Conservation (phyloP, 2,888 invertebrate species). For the Ephialtes manifestator region DNA sequence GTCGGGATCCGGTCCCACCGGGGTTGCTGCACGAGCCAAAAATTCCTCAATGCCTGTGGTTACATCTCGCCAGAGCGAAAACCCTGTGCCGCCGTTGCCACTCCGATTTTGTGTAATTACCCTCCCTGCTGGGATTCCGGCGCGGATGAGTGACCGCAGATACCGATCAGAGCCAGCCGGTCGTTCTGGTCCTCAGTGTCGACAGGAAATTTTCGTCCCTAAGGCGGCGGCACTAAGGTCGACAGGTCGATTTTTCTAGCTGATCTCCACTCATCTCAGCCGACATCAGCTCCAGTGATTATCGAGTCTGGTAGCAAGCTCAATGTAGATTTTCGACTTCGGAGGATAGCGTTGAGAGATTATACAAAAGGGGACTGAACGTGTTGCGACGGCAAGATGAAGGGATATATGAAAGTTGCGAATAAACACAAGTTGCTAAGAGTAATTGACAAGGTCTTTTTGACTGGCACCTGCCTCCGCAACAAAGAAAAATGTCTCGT, state of each 20-base stretch:
- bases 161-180: constrained; percentile 72
- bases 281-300: constrained; percentile 34
- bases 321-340: constrained; percentile 14
- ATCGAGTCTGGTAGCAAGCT: constrained; percentile 7
- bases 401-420: background rate
- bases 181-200: constrained; percentile 52
- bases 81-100: constrained; percentile 49
- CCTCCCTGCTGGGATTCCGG: constrained; percentile 53
- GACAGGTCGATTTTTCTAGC: constrained; percentile 26
- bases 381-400: constrained; percentile 22
- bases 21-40: constrained; percentile 72
- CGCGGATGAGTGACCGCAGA: constrained; percentile 66
- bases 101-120: constrained; percentile 69
- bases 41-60: constrained; percentile 64
- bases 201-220: constrained; percentile 57
- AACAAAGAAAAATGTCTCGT: background rate
- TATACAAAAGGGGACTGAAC: background rate
- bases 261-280: constrained; percentile 45
- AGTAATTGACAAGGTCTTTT: background rate
- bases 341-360: background rate
- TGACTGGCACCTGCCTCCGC: background rate
- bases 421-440: background rate
- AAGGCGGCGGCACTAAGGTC: constrained; percentile 1
- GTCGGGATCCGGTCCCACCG: constrained; percentile 53
- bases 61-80: constrained; percentile 38